phyloP scores from a whole-genome alignment of 1,140 invertebrate genomes.

The Drosophila parvula region DNA sequence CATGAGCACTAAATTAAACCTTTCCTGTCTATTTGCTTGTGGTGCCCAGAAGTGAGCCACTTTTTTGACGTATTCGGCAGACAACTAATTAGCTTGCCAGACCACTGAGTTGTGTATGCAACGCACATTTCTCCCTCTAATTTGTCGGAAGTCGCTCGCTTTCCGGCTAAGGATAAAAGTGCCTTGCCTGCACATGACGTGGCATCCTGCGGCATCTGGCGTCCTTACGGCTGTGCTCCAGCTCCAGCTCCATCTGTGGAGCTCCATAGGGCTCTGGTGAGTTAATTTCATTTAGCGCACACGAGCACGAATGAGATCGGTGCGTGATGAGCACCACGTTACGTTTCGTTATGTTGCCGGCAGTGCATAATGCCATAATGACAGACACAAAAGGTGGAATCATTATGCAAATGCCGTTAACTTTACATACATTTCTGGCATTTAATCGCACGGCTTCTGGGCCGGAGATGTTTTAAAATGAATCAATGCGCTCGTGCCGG shows the following conservation, averaged over 20 bases:
- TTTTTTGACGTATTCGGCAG: slow-evolving; percentile 21
- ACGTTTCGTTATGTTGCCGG: background rate
- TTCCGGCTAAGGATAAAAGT: slow-evolving; percentile 24
- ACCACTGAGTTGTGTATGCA: slow-evolving; percentile 32
- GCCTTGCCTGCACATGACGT: slow-evolving; percentile 31
- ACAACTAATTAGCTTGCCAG: slow-evolving; percentile 39
- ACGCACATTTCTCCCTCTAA: slow-evolving; percentile 24
- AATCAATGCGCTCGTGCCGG: slow-evolving; percentile 42
- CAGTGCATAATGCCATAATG: slow-evolving; percentile 29
- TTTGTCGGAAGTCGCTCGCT: slow-evolving; percentile 32
- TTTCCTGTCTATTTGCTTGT: slow-evolving; percentile 12
- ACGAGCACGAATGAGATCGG: slow-evolving; percentile 22
- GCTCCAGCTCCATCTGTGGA: background rate
- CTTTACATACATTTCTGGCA: slow-evolving; percentile 14
- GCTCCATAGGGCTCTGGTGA: slow-evolving; percentile 3
- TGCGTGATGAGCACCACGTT: slow-evolving; percentile 11
- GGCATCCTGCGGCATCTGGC: slow-evolving; percentile 5
- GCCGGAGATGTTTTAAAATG: slow-evolving; percentile 27
- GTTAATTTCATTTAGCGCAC: slow-evolving; percentile 35
- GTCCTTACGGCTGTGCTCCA: background rate
- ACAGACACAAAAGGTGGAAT: slow-evolving; percentile 9
- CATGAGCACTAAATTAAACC: slow-evolving; percentile 27
- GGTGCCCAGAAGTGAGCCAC: background rate
- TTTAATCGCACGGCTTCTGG: slow-evolving; percentile 11
- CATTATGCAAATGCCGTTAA: slow-evolving; percentile 24